Evolutionary conservation across 2,888 invertebrate genomes (phyloP), one percentile per base, ranked within the genome.

Genomic region (Metalampra italica): DNA sequence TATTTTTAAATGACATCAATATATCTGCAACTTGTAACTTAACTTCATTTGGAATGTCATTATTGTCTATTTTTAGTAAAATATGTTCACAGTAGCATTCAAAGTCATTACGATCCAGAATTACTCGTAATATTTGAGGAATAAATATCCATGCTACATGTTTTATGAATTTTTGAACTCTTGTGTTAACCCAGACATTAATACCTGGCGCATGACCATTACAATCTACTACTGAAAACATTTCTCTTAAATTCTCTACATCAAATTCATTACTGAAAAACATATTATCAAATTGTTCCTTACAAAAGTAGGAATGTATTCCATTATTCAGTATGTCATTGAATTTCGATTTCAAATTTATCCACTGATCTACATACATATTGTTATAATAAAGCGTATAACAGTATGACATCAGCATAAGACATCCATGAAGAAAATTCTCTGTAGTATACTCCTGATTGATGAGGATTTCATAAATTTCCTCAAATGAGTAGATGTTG

Each of bases 351-450:
- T 60, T 56, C 8, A 82, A 51, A 29, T 54, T 49, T n/a, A 38
- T 49, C 40, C 73, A 63, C 14, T 65, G 38, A 7, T 52, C 38
- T 45, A 55, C 36, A 51, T 56, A 50, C 46, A 55, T 13, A 43
- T 58, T 45, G 43, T 36, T 11, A n/a, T 36, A 52, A 55, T 69
- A 68, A 47, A 72, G 55, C 56, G 75, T 76, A 36, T 66, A 46
- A 50, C 71, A 83, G 49, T 69, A 54, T 44, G 62, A 56, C 14
- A 79, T 49, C 45, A 88, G 54, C 45, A 82, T 56, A n/a, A 88
- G 59, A 54, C 59, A 55, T 1, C 89, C 89, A 70, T 89, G 86
- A n/a, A 83, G 53, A 44, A 60, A 63, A 63, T 88, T 88, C 66
- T 88, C 86, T 4, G 75, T 57, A 5, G 53, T 29, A 48, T 45